These are phyloP conservation scores for Graptemys geographica DNA, from an alignment of 2,797 vertebrate genomes.

Conservation along the genomic window DNA sequence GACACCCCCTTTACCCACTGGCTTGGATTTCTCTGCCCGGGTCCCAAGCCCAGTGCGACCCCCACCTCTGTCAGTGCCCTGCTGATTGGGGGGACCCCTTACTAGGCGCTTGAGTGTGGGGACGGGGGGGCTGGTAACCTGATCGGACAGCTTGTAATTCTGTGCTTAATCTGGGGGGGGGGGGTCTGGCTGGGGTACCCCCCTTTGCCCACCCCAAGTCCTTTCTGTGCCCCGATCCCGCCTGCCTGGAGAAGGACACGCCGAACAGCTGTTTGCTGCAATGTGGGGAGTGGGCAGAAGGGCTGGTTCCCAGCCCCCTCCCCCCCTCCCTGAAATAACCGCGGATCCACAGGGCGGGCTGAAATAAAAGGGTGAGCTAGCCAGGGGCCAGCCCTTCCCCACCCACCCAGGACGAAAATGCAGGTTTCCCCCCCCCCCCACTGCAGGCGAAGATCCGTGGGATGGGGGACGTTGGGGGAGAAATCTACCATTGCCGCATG, in stretches of 20 bases:
- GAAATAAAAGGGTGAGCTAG: background rate
- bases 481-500: background rate
- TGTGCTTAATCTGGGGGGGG: background rate
- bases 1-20: background rate
- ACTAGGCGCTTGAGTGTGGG: background rate
- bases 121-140: too few species aligned
- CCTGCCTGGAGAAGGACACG: background rate
- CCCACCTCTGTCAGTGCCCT: too few species aligned
- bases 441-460: background rate
- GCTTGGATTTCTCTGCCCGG: background rate
- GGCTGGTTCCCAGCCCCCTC: background rate
- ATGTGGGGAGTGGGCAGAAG: background rate
- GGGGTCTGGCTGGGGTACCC: background rate
- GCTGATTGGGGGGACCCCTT: too few species aligned
- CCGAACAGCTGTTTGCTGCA: background rate
- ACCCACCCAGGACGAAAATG: background rate
- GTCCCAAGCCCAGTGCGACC: too few species aligned
- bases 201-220: background rate
- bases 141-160: background rate
- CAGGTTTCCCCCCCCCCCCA: background rate
- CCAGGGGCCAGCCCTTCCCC: too few species aligned
- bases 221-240: background rate
- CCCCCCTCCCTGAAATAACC: background rate
- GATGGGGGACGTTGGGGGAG: accelerated
- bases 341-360: background rate